phyloP scores from a whole-genome alignment of 2,113 vertebrate species.

The Ailuropoda melanoleuca region DNA sequence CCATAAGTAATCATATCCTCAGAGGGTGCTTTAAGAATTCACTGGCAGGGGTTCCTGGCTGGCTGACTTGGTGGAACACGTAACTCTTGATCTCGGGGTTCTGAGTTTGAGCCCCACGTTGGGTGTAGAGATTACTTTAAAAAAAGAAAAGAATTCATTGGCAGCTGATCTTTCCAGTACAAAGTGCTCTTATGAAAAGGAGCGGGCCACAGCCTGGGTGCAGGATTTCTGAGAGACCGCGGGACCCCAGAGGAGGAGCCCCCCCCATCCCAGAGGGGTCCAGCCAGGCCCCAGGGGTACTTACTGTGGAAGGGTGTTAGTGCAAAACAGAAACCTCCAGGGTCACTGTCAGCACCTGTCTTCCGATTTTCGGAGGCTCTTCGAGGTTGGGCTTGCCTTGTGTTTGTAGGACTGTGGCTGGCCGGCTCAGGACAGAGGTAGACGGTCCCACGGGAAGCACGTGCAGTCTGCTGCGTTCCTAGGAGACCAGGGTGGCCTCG shows the following conservation, averaged over 20 bases:
- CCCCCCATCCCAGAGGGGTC: neutral
- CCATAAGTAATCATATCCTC: fast-evolving
- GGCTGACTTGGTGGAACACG: neutral
- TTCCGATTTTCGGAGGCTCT: neutral
- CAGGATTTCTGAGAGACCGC: neutral
- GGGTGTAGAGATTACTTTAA: neutral
- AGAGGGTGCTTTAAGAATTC: neutral
- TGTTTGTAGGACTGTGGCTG: fast-evolving
- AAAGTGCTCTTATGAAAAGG: neutral
- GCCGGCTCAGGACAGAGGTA: fast-evolving
- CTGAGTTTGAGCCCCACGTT: neutral
- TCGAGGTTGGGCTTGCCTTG: fast-evolving
- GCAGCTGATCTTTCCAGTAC: neutral
- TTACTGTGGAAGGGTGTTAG: fast-evolving
- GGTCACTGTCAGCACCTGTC: fast-evolving
- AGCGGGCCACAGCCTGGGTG: fast-evolving
- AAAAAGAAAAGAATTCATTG: neutral
- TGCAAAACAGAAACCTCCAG: fast-evolving
- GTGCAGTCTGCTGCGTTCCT: too few relatives aligned
- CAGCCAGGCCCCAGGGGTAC: neutral
- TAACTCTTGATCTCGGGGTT: neutral
- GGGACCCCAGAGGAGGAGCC: too few relatives aligned
- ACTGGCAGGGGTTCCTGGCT: neutral
- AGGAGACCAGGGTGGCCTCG: fast-evolving
- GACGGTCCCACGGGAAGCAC: fast-evolving